These are phyloP conservation scores for Antheraea yamamai DNA, from an alignment of 2,888 invertebrate genomes.

Conservation along the genomic window DNA sequence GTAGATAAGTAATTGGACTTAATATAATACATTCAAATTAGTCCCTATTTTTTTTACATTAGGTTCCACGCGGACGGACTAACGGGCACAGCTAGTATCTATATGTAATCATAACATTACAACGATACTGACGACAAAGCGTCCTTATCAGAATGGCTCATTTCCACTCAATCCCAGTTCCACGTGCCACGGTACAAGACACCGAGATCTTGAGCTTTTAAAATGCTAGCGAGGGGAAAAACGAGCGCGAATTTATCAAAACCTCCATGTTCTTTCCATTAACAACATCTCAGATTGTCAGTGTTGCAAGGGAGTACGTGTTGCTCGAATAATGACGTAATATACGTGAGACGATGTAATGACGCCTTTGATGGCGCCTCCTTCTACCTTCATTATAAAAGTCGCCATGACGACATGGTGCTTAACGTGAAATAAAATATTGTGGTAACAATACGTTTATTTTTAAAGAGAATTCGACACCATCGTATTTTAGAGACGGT, in stretches of 20 bases:
- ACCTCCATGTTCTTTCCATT: conserved; percentile 75
- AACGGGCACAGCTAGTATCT: not conserved
- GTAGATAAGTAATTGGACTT: too few species aligned
- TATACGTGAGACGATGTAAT: conserved; percentile 68
- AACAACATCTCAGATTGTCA: conserved; percentile 75
- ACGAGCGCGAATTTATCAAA: conserved; percentile 70
- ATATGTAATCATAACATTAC: conserved; percentile 22
- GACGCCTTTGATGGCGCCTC: conserved; percentile 65
- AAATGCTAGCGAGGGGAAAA: conserved; percentile 55
- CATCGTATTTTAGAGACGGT: conserved; percentile 26
- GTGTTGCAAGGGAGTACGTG: conserved; percentile 57
- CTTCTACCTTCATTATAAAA: conserved; percentile 63
- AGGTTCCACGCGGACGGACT: too few species aligned
- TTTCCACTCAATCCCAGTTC: conserved; percentile 70
- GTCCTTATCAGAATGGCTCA: conserved; percentile 65
- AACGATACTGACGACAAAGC: conserved; percentile 45
- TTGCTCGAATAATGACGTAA: conserved; percentile 68
- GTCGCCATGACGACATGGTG: conserved; percentile 63
- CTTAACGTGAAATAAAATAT: conserved; percentile 59
- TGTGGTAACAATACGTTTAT: conserved; percentile 55
- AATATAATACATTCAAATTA: too few species aligned
- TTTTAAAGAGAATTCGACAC: conserved; percentile 48
- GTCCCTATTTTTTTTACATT: too few species aligned
- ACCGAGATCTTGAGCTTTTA: conserved; percentile 51
- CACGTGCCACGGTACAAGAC: conserved; percentile 55